Conservation (phyloP, 2,888 invertebrate species). For the Scrobipalpa costella region DNA sequence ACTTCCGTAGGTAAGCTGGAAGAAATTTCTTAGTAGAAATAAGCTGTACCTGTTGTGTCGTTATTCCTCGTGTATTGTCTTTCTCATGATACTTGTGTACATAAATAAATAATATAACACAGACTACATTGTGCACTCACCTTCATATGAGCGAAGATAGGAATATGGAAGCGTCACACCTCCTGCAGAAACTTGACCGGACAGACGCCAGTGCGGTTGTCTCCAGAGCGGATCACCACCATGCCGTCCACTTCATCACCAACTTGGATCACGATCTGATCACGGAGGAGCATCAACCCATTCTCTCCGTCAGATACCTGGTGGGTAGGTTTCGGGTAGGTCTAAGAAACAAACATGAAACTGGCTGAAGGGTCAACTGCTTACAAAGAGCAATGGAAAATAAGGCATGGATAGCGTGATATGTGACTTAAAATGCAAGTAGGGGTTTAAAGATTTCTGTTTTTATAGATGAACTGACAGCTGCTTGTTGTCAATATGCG, state of each 20-base stretch:
- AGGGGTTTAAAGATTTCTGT: no score
- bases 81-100: no score
- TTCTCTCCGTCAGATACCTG: conserved; percentile 94
- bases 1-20: no score
- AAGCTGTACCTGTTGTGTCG: no score
- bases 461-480: no score
- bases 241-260: conserved; percentile 96
- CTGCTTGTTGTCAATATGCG: no score
- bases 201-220: conserved; percentile 95
- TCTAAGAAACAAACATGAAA: conserved; percentile 10
- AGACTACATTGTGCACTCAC: conserved; percentile 39
- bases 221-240: conserved; percentile 95
- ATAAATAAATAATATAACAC: no score
- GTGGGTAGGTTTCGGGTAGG: conserved; percentile 5
- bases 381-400: conserved; percentile 4
- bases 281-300: conserved; percentile 90
- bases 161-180: conserved; percentile 88
- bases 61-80: no score
- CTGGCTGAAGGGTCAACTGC: neutral
- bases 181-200: conserved; percentile 97
- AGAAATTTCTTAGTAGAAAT: no score
- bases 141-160: conserved; percentile 64
- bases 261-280: conserved; percentile 95
- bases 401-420: neutral
- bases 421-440: no score